Conservation (phyloP, 2,797 vertebrate species). For the Steatocranus sp. region DNA sequence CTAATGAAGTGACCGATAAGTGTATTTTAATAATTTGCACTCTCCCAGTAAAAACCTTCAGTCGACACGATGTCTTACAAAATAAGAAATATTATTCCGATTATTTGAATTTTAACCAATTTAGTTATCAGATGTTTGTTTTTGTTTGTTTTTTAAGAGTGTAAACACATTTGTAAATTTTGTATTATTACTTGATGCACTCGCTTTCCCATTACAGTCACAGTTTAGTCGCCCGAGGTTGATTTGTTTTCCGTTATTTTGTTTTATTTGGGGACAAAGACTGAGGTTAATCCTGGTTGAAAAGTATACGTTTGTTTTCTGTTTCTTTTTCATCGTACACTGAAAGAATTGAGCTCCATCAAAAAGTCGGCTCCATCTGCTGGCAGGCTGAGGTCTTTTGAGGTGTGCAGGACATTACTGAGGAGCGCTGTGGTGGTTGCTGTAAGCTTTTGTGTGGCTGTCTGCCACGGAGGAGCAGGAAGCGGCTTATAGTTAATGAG, state of each 20-base stretch:
- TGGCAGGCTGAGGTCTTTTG: neutral
- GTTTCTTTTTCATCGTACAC: accelerated
- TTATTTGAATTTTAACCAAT: neutral
- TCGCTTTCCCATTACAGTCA: neutral
- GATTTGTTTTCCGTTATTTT: neutral
- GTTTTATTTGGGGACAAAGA: neutral
- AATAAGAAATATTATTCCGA: neutral
- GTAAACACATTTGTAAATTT: neutral
- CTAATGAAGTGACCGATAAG: neutral
- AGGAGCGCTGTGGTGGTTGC: neutral
- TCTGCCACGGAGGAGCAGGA: neutral
- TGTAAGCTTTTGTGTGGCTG: neutral
- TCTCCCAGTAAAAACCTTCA: neutral
- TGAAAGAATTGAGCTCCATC: neutral
- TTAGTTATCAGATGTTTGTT: neutral
- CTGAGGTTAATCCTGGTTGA: neutral
- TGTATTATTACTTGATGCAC: neutral
- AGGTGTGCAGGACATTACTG: neutral
- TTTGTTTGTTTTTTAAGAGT: accelerated
- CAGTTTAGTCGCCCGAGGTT: neutral
- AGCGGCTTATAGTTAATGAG: accelerated
- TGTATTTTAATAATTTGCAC: neutral
- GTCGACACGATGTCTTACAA: accelerated
- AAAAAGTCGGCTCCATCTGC: neutral
- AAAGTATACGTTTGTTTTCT: neutral